Evolutionary conservation across 2,888 invertebrate species (phyloP).

Genomic region (Leucophenga maculata): DNA sequence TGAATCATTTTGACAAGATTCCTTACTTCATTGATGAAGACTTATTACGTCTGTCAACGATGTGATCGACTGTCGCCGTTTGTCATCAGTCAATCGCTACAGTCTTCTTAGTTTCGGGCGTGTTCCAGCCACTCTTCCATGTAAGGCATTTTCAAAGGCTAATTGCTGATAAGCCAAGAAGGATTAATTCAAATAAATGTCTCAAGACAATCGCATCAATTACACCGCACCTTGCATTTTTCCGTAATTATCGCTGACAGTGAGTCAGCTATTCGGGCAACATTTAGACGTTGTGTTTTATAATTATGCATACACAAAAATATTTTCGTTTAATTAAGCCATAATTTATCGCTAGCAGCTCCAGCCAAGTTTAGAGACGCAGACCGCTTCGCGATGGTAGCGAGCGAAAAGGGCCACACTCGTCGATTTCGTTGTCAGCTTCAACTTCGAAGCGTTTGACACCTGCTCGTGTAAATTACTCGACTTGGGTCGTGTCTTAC

Average conservation of each 20-base stretch:
- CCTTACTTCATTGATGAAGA: conserved; percentile 41
- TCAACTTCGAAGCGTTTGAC: conserved; percentile 42
- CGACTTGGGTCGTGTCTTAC: conserved; percentile 21
- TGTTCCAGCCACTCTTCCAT: conserved; percentile 21
- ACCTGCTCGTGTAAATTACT: conserved; percentile 61
- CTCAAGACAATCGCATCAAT: conserved; percentile 9
- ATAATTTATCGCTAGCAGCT: conserved; percentile 61
- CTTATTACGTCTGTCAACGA: conserved; percentile 46
- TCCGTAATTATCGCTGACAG: too few species aligned
- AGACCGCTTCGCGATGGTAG: neutral
- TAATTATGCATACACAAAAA: conserved; percentile 47
- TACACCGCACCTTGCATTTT: neutral
- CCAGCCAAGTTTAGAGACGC: conserved; percentile 28
- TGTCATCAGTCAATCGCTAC: conserved; percentile 8
- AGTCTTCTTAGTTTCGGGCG: neutral
- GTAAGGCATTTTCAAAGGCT: conserved; percentile 35
- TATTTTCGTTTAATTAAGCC: conserved; percentile 60
- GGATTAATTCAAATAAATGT: conserved; percentile 51
- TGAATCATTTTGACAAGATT: too few species aligned
- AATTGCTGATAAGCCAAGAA: conserved; percentile 45
- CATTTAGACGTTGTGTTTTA: conserved; percentile 5
- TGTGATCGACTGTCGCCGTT: conserved; percentile 6
- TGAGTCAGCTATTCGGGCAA: conserved; percentile 1
- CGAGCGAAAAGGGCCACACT: conserved; percentile 48
- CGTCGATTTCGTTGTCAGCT: conserved; percentile 34